Evolutionary conservation across 2,113 vertebrate genomes (phyloP), one percentile per base, ranked within the genome.

Genomic region (Callipepla californica): DNA sequence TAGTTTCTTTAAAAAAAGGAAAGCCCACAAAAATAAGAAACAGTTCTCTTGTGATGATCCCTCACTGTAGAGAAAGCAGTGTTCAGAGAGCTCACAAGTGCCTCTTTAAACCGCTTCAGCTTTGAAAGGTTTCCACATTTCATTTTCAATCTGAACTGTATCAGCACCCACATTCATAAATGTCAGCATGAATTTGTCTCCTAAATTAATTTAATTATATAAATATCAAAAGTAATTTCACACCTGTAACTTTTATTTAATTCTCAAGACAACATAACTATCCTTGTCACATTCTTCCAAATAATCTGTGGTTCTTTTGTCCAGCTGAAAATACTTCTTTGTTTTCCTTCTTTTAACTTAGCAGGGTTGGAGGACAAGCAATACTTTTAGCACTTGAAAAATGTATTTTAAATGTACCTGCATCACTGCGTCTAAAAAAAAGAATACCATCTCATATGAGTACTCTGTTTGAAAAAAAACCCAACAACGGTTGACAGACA

Each of bases 151-250:
- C 28, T 85, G 25, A 89, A 69, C 48, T 87, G 44, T 55, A 87
- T 69, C 57, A 76, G 65, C n/a, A 86, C 62, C 50, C 72, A 44
- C 34, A 44, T 85, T 92, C 66, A 67, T 36, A 94, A 94, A 93
- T 80, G 69, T 92, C 91, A 84, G 26, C 76, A 72, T 4, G 9
- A 68, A 76, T 96, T 90, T 87, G 8, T 88, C 88, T 93, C 62
- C 80, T 75, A 86, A 85, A 93, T 92, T 94, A 96, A 95, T 95
- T 85, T 85, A 78, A 94, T 96, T 92, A 90, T 80, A 80, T 81
- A 93, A 94, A 90, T 90, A 95, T 85, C 85, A 80, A 78, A 95
- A 87, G 61, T 69, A 96, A 93, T 97, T 94, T 91, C 65, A 87
- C 47, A 90, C 72, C 91, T 93, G 88, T 67, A 89, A 50, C 61